These are phyloP conservation scores for Picathartes gymnocephalus DNA, from an alignment of 2,113 vertebrate genomes.

Conservation along the genomic window DNA sequence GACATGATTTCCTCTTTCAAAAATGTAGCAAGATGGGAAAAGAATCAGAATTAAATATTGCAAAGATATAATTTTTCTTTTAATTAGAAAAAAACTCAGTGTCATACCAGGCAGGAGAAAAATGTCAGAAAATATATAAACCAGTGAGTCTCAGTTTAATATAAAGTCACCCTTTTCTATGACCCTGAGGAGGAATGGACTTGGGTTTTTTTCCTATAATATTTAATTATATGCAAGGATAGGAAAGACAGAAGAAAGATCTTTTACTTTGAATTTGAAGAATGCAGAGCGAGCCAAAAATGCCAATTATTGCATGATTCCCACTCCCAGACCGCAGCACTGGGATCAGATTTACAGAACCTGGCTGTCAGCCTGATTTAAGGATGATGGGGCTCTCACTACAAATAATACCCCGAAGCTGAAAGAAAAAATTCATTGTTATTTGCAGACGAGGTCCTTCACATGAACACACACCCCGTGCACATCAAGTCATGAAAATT, in stretches of 20 bases:
- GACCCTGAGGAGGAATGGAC: not conserved
- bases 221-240: not conserved
- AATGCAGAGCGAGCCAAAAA: not conserved
- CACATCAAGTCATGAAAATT: not conserved
- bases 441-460: not conserved
- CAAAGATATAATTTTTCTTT: not conserved
- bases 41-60: not conserved
- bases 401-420: not conserved
- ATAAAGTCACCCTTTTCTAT: not conserved
- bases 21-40: not conserved
- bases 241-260: not conserved
- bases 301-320: not conserved
- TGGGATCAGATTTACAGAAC: not conserved
- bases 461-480: fast-evolving
- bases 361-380: not conserved
- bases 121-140: not conserved
- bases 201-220: not conserved
- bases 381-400: not conserved
- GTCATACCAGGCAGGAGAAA: not conserved
- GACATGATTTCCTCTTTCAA: not conserved
- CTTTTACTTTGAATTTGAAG: not conserved
- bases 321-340: not conserved
- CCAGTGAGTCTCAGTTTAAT: not conserved
- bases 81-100: not conserved
- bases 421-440: not conserved